Evolutionary conservation across 2,113 vertebrate species (phyloP).

Genomic region (Ptychochromis oligacanthus): DNA sequence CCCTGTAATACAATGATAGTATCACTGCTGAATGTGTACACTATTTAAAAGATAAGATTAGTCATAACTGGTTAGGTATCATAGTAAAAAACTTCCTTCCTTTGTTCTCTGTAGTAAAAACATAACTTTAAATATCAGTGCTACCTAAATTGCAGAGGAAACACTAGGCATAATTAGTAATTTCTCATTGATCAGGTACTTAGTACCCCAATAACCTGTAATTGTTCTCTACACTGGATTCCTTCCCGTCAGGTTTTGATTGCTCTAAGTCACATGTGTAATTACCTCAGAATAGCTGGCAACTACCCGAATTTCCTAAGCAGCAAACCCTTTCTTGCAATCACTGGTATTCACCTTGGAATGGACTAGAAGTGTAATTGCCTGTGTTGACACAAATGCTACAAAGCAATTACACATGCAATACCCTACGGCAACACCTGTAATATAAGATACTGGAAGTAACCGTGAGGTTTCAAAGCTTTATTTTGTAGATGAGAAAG

Average conservation of each 20-base stretch:
- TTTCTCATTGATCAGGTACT: conserved; percentile 49
- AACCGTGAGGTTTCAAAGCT: not conserved
- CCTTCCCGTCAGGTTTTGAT: conserved; percentile 52
- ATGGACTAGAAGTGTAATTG: conserved; percentile 66
- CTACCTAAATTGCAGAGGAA: conserved; percentile 14
- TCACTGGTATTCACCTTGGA: conserved; percentile 64
- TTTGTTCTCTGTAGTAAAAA: not conserved
- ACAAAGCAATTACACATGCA: conserved; percentile 70
- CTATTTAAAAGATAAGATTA: not conserved
- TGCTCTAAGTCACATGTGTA: conserved; percentile 62
- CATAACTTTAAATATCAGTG: not conserved
- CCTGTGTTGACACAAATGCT: conserved; percentile 69
- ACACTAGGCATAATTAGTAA: not conserved
- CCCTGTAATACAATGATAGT: not conserved
- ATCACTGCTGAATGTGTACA: not conserved
- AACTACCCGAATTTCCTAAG: conserved; percentile 67
- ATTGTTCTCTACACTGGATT: conserved; percentile 48
- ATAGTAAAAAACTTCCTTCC: not conserved
- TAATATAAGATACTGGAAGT: conserved; percentile 29
- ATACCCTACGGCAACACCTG: conserved; percentile 44
- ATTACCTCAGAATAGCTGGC: conserved; percentile 70
- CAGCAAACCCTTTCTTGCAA: conserved; percentile 48
- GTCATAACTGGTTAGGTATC: not conserved
- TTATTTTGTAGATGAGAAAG: not conserved
- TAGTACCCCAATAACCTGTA: conserved; percentile 35